Evolutionary conservation across 2,797 vertebrate genomes (phyloP), one percentile per base, ranked within the genome.

Genomic region (Meriones psammophilus): DNA sequence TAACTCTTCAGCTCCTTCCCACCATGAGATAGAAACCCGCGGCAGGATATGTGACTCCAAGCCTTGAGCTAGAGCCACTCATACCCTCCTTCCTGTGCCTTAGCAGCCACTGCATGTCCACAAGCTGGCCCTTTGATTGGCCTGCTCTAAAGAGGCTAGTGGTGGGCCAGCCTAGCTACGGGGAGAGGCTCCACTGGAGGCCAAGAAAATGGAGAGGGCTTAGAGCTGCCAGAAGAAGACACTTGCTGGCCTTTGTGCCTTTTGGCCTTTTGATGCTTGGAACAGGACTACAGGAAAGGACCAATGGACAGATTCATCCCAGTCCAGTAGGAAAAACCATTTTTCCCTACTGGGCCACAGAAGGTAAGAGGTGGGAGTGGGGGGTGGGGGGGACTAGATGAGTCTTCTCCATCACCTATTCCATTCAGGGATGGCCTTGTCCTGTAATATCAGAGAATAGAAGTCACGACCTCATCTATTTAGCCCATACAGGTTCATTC

Each of bases 331-430:
- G 64, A 68, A 69, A 17, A 90, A 10, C 50, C 42, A 20, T 50
- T 50, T 50, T 50, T 50, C 15, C 42, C 10, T 12, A 33, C 0
- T 28, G 7, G 36, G 36, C 28, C 78, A 39, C 39, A 26, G 3
- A 50, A n/a, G 42, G 4, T 8, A n/a, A 18, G 8, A 54, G 33
- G 4, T 22, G 3, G 0, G 2, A 17, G 13, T 26, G 4, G 17
- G 3, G 0, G 2, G 10, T 9, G 1, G 10, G 50, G 56, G 17
- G 13, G 42, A 42, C 0, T 24, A 0, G 13, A 12, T 22, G 50
- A 69, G 24, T 74, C 54, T 85, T 58, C 20, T 42, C 26, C 8
- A 5, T 58, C 8, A 8, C 68, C 60, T 18, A 0, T 3, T 8
- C 36, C 17, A n/a, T 66, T 36, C 56, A 8, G 13, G 22, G 64